Evolutionary conservation across 1,140 invertebrate genomes (phyloP).

Genomic region (Drosophila baimaii): DNA sequence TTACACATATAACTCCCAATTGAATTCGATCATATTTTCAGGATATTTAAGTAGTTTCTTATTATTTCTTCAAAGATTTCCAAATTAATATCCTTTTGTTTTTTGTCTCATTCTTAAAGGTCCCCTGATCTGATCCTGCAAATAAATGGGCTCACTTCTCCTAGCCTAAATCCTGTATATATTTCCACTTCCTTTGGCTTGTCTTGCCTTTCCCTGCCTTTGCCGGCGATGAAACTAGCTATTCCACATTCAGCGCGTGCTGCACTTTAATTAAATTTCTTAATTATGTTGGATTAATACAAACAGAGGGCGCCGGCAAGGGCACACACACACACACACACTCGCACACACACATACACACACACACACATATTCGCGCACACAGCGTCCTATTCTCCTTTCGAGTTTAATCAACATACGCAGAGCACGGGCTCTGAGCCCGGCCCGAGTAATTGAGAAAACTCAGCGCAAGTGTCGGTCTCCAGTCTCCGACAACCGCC

Average conservation of each 20-base stretch:
- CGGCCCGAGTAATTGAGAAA: constrained; percentile 74
- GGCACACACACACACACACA: constrained; percentile 47
- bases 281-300: constrained; percentile 83
- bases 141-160: not conserved
- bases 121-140: not conserved
- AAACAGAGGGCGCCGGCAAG: constrained; percentile 52
- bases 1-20: too few relatives aligned
- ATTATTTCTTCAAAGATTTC: too few relatives aligned
- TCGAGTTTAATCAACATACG: constrained; percentile 78
- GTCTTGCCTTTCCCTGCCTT: not conserved
- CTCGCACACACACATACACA: constrained; percentile 11
- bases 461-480: constrained; percentile 72
- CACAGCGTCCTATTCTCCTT: constrained; percentile 74
- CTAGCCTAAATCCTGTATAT: not conserved
- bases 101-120: not conserved
- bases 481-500: constrained; percentile 26
- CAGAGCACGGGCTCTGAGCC: constrained; percentile 36
- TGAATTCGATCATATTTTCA: too few relatives aligned
- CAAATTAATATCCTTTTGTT: too few relatives aligned
- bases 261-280: constrained; percentile 83
- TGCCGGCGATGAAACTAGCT: constrained; percentile 33
- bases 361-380: constrained; percentile 36
- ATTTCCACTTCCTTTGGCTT: not conserved
- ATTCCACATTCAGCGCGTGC: constrained; percentile 75
- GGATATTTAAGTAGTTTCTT: too few relatives aligned